These are phyloP conservation scores for Cyanistes caeruleus DNA, from an alignment of 2,113 vertebrate genomes.

Conservation along the genomic window DNA sequence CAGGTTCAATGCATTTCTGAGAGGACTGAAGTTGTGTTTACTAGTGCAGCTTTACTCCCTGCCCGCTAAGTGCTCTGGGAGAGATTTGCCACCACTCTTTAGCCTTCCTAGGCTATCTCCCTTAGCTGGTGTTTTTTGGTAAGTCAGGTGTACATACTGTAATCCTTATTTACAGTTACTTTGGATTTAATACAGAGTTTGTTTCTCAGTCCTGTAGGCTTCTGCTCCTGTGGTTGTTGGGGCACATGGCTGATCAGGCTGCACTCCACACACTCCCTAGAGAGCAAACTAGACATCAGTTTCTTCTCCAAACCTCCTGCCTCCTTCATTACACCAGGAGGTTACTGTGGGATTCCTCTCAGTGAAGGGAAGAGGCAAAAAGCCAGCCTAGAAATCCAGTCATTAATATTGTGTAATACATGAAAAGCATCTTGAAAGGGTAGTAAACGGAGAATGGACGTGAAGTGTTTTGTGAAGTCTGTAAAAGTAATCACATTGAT, in stretches of 20 bases:
- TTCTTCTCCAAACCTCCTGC: not conserved
- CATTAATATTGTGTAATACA: not conserved
- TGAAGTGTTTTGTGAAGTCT: not conserved
- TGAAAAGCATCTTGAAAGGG: not conserved
- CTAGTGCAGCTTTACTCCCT: not conserved
- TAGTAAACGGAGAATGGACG: not conserved
- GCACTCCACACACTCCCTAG: not conserved
- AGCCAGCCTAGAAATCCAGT: not conserved
- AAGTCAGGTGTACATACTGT: not conserved
- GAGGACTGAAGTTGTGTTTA: rapidly evolving
- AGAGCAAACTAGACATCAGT: not conserved
- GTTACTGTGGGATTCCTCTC: not conserved
- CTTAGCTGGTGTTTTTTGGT: not conserved
- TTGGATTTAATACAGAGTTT: not conserved
- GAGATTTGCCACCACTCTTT: not conserved
- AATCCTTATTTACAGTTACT: not conserved
- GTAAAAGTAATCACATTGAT: not conserved
- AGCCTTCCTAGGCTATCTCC: not conserved
- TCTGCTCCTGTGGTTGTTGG: not conserved
- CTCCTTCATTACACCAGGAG: not conserved
- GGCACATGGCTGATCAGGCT: not conserved
- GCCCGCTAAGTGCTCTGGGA: not conserved
- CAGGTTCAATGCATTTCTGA: not conserved
- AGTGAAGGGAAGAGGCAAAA: rapidly evolving
- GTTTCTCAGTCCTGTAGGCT: not conserved